Base-by-base conservation (phyloP, 2,888 invertebrate genomes). In the Aleiodes alternator region DNA sequence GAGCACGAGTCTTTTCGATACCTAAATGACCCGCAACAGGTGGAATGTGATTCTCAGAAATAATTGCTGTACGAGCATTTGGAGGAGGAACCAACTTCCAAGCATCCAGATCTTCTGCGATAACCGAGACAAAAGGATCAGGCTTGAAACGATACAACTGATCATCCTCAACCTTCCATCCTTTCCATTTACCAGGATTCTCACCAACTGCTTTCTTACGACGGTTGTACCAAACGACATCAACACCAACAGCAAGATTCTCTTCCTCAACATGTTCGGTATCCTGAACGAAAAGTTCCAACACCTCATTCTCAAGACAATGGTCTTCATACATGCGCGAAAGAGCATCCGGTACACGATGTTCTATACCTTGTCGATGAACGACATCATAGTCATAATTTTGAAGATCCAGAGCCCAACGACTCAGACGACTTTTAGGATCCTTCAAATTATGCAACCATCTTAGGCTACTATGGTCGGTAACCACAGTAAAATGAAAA, bases 391-490 rank as follows among this genome's bases (percentile, higher is more conserved):
- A 81, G 12, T 78, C 57, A 16, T 76, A 80, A 43, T 73, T 76
- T n/a, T 74, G 76, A 1, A 82, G 48, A 4, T 77, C 38, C 1
- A 82, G 16, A 7, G 78, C 77, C 82, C 84, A 82, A 1, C 81
- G 56, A 0, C 74, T 79, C 1, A 82, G 53, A 0, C 80, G 57
- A 0, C 80, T 80, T 0, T 57, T 31, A 3, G 81, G 82, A 31
- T 82, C 76, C 38, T 80, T 80, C 3, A 82, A 29, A n/a, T 74
- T 79, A 48, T 78, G 74, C 0, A 82, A 56, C 82, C 81, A 82
- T 3, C 75, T 23, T 0, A 84, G 55, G 16, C 80, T 81, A n/a
- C 34, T 34, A 38, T 61, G 61, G n/a, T 61, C 61, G 3, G 61
- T 61, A 3, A 61, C 14, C 1, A 83, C 81, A 0, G 77, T 79